phyloP scores from a whole-genome alignment of 92 coral and sea anemone species.

The Zoanthus gigantus region DNA sequence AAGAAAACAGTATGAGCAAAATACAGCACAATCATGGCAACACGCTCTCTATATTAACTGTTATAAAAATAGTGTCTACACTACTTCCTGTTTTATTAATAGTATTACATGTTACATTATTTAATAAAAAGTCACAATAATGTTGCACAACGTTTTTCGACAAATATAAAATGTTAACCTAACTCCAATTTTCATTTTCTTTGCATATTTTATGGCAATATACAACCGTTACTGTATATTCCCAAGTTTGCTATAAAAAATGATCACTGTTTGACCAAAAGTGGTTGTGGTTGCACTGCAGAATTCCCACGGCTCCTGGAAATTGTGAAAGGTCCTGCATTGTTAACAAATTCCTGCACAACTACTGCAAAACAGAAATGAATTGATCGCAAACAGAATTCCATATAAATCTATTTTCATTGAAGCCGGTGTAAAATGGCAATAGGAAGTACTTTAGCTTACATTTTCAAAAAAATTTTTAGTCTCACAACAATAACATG shows the following conservation, averaged over 20 bases:
- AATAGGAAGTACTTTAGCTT: conserved; percentile 22
- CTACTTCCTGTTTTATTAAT: conserved; percentile 23
- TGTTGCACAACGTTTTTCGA: conserved; percentile 19
- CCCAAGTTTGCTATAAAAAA: conserved; percentile 10
- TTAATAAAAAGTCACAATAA: conserved; percentile 9
- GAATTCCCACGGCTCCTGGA: conserved; percentile 25
- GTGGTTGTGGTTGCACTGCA: conserved; percentile 16
- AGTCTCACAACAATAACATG: conserved; percentile 24
- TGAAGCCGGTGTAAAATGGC: conserved; percentile 29
- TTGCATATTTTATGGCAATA: conserved; percentile 11
- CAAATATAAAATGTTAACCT: conserved; percentile 17
- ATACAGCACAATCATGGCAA: conserved; percentile 25
- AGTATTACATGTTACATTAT: conserved; percentile 22
- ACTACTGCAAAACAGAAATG: conserved; percentile 22
- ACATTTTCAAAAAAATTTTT: conserved; percentile 23
- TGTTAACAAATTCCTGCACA: conserved; percentile 18
- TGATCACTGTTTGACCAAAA: conserved; percentile 20
- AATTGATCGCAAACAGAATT: conserved; percentile 26
- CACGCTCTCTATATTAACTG: conserved; percentile 8
- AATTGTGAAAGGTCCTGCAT: conserved; percentile 13
- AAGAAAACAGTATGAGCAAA: conserved; percentile 19
- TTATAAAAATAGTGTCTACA: conserved; percentile 17
- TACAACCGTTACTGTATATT: conserved; percentile 24
- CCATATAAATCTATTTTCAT: conserved; percentile 25
- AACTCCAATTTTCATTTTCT: conserved; percentile 18